Conservation (phyloP, 2,113 vertebrate species). For the Bambusicola thoracicus region DNA sequence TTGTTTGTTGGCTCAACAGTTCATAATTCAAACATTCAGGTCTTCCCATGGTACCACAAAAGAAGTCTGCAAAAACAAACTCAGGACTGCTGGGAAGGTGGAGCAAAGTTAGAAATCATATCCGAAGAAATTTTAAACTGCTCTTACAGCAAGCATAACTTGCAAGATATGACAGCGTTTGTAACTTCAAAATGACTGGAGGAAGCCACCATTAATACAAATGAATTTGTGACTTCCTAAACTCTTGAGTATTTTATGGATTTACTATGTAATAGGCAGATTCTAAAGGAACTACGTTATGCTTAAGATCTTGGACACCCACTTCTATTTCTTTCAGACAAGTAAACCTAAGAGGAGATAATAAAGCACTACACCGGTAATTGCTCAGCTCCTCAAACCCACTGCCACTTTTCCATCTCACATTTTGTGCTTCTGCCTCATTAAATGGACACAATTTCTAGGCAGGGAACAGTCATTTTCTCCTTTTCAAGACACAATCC, state of each 20-base stretch:
- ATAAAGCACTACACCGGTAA: background rate
- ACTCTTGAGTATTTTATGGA: background rate
- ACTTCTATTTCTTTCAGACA: background rate
- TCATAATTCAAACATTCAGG: background rate
- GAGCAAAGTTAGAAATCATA: background rate
- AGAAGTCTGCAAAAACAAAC: background rate
- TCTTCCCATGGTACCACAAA: background rate
- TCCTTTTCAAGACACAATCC: background rate
- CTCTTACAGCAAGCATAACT: background rate
- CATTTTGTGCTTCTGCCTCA: background rate
- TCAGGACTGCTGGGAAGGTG: background rate
- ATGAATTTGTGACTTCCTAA: background rate
- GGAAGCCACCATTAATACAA: background rate
- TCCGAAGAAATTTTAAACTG: background rate
- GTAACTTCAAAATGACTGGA: background rate
- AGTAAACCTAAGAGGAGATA: background rate
- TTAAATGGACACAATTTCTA: background rate
- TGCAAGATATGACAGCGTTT: background rate
- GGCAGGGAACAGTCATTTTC: background rate
- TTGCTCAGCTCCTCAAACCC: background rate
- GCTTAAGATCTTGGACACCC: background rate
- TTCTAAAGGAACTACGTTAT: background rate
- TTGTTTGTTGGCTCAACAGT: background rate
- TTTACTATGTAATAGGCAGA: background rate
- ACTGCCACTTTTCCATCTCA: background rate